Percentiles rank a stretch among this genome's conserved stretches.
These are phyloP conservation scores for Apodemus sylvaticus DNA, from an alignment of 2,113 vertebrate genomes.

Conservation along the genomic window DNA sequence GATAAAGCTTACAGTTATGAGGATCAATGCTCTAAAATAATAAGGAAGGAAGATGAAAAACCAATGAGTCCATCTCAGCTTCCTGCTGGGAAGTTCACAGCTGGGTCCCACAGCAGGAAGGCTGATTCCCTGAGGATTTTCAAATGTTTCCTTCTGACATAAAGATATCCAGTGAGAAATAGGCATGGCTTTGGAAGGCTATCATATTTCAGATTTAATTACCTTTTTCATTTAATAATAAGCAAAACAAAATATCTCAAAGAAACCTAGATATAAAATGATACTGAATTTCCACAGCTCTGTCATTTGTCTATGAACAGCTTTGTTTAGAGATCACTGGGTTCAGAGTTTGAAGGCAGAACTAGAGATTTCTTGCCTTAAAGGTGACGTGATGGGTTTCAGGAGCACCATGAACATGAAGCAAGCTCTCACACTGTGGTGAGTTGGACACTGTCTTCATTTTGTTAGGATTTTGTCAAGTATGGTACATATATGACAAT, in stretches of 20 bases:
- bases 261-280: background rate
- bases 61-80: background rate
- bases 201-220: background rate
- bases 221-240: background rate
- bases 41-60: background rate
- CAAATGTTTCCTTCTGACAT: background rate
- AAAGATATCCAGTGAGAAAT: background rate
- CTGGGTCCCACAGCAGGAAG: background rate
- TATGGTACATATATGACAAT: background rate
- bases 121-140: background rate
- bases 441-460: background rate
- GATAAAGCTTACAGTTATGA: background rate
- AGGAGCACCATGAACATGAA: background rate
- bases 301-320: background rate
- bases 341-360: background rate
- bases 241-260: background rate
- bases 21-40: background rate
- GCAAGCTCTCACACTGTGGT: background rate
- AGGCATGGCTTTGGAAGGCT: background rate
- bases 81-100: background rate
- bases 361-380: background rate
- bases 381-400: background rate
- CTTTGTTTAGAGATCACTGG: background rate
- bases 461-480: background rate
- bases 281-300: background rate